Evolutionary conservation across 2,888 invertebrate species (phyloP).

Genomic region (Fragum sueziense): DNA sequence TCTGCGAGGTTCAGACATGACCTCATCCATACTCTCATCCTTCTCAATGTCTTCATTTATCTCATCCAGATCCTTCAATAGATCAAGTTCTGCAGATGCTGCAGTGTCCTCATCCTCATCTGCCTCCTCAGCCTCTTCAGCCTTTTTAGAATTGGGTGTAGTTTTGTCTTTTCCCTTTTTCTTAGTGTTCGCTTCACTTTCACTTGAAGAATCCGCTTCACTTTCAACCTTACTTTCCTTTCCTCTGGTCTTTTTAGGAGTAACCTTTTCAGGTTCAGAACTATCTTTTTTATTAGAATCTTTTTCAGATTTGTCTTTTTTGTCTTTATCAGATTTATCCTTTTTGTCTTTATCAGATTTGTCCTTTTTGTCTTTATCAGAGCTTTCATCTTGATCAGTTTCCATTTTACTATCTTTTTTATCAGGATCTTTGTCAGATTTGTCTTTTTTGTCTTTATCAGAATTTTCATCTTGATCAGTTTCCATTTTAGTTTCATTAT

Average conservation of each 20-base stretch:
- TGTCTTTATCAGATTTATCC: slow-evolving; percentile 4
- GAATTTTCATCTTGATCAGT: slow-evolving; percentile 22
- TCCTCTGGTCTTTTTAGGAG: too few species aligned
- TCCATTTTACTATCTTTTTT: slow-evolving; percentile 13
- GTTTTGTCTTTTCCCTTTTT: too few species aligned
- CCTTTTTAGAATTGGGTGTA: slow-evolving; percentile 14
- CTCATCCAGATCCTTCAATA: slow-evolving; percentile 60
- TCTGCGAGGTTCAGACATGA: slow-evolving; percentile 21
- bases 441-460: slow-evolving; percentile 12
- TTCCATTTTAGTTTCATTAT: slow-evolving; percentile 9
- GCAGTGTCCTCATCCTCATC: slow-evolving; percentile 41
- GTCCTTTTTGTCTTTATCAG: slow-evolving; percentile 4
- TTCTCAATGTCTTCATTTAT: slow-evolving; percentile 37
- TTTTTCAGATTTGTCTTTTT: neutral
- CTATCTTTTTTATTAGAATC: neutral
- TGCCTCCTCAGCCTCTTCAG: slow-evolving; percentile 24
- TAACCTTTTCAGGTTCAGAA: neutral
- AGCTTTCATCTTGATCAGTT: neutral
- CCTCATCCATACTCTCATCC: slow-evolving; percentile 23
- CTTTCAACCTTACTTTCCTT: slow-evolving; percentile 27
- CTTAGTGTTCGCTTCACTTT: slow-evolving; percentile 14
- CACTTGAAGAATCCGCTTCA: slow-evolving; percentile 27
- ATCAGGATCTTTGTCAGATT: slow-evolving; percentile 17
- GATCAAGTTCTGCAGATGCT: slow-evolving; percentile 59
- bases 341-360: slow-evolving; percentile 20